These are phyloP conservation scores for Zaprionus lachaisei DNA, from an alignment of 1,140 invertebrate genomes.

Conservation along the genomic window DNA sequence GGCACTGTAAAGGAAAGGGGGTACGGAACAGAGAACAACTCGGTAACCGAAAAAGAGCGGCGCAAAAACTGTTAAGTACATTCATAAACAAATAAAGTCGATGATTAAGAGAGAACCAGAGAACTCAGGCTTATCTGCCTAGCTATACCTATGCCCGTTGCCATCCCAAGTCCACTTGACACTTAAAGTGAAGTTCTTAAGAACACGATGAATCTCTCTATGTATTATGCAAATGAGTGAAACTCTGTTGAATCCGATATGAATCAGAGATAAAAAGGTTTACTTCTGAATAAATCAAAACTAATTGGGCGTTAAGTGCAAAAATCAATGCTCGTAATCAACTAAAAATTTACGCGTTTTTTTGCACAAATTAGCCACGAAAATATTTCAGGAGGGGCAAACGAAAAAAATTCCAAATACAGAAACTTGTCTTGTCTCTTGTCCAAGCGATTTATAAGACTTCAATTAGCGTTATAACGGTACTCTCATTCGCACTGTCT, in stretches of 20 bases:
- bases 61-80: constrained; percentile 66
- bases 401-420: not conserved
- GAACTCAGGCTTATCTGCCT: constrained; percentile 2
- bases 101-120: constrained; percentile 43
- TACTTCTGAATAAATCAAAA: constrained; percentile 12
- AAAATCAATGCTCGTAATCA: constrained; percentile 63
- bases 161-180: constrained; percentile 59
- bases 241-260: constrained; percentile 5
- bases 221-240: constrained; percentile 33
- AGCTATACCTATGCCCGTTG: constrained; percentile 2
- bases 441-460: constrained; percentile 63
- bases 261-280: not conserved
- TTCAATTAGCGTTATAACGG: constrained; percentile 73
- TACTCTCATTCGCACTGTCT: constrained; percentile 23
- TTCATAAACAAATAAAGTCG: constrained; percentile 76
- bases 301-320: constrained; percentile 74
- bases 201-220: constrained; percentile 9
- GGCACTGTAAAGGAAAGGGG: not conserved
- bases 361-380: constrained; percentile 50
- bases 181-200: constrained; percentile 57
- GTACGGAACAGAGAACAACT: not conserved
- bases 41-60: constrained; percentile 29
- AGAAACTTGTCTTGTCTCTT: constrained; percentile 7
- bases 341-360: constrained; percentile 38
- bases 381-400: constrained; percentile 2